A percentile compares a stretch with the other conserved stretches of the same genome.
phyloP scores from a whole-genome alignment of 2,797 vertebrate species.

The Myoxocephalus aenaeus region DNA sequence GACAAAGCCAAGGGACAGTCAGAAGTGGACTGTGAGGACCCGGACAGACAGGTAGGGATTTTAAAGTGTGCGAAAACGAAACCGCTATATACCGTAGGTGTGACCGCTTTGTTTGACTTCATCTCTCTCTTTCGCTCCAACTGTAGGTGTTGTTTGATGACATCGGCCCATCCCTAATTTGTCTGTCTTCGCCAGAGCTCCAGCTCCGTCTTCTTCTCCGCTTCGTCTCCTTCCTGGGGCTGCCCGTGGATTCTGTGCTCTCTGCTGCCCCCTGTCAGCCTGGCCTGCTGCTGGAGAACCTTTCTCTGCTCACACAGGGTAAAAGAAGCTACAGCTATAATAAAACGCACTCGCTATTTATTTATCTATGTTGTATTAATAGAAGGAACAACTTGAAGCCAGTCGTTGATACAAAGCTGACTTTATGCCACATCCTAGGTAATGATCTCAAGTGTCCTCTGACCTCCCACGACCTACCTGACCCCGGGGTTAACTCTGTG shows the following conservation, averaged over 20 bases:
- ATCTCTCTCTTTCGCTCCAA: background rate
- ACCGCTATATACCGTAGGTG: background rate
- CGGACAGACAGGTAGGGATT: conserved; percentile 92
- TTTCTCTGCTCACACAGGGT: conserved; percentile 85
- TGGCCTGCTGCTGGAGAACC: conserved; percentile 88
- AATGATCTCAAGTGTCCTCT: conserved; percentile 80
- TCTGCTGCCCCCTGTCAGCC: conserved; percentile 75
- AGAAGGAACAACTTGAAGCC: background rate
- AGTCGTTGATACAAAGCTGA: background rate
- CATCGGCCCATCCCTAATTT: conserved; percentile 91
- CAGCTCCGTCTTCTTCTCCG: conserved; percentile 83
- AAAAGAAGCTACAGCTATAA: conserved; percentile 6
- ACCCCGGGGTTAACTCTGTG: conserved; percentile 83
- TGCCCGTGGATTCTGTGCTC: conserved; percentile 82
- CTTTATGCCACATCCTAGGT: conserved; percentile 43
- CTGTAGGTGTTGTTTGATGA: conserved; percentile 95
- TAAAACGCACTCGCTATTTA: background rate
- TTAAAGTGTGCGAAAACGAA: background rate
- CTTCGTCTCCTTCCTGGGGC: conserved; percentile 93
- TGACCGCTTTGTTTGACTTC: conserved; percentile 5
- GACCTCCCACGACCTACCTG: conserved; percentile 76
- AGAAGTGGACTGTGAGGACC: conserved; percentile 97
- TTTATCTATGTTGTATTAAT: background rate
- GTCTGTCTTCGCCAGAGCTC: conserved; percentile 83
- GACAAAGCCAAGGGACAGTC: conserved; percentile 91